phyloP scores from a whole-genome alignment of 1,140 invertebrate genomes.

The Drosophila varians region DNA sequence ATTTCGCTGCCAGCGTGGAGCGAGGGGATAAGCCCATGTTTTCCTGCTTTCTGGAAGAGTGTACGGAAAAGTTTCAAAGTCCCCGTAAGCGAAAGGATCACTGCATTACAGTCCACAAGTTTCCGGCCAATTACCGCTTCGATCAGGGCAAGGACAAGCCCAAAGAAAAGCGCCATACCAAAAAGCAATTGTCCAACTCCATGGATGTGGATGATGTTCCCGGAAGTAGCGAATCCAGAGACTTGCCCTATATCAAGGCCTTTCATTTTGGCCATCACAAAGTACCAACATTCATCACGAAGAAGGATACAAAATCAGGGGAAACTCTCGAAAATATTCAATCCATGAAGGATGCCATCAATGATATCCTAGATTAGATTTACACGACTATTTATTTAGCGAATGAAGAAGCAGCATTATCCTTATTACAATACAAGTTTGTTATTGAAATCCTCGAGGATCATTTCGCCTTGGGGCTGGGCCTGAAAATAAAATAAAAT shows the following conservation, averaged over 20 bases:
- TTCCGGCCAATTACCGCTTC: slow-evolving; percentile 88
- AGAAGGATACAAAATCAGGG: slow-evolving; percentile 2
- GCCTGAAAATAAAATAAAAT: slow-evolving; percentile 54
- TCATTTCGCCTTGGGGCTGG: slow-evolving; percentile 68
- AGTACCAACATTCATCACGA: slow-evolving; percentile 44
- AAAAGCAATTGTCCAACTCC: not conserved
- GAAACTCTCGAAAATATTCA: slow-evolving; percentile 45
- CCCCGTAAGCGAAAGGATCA: slow-evolving; percentile 86
- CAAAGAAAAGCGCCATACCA: slow-evolving; percentile 22
- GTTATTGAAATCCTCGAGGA: slow-evolving; percentile 46
- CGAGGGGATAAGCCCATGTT: slow-evolving; percentile 86
- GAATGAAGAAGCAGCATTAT: slow-evolving; percentile 51
- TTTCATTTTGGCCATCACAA: slow-evolving; percentile 46
- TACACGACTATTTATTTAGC: slow-evolving; percentile 61
- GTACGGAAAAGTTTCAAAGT: slow-evolving; percentile 85
- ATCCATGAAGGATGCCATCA: slow-evolving; percentile 53
- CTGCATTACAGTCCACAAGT: slow-evolving; percentile 87
- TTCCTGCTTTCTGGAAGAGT: slow-evolving; percentile 88
- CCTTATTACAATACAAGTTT: slow-evolving; percentile 35
- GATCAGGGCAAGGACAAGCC: slow-evolving; percentile 59
- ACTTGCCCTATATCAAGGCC: slow-evolving; percentile 34
- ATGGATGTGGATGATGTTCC: slow-evolving; percentile 56
- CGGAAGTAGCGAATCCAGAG: not conserved
- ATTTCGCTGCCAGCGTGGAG: slow-evolving; percentile 86
- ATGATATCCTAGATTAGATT: slow-evolving; percentile 53